Conservation (phyloP, 2,797 vertebrate genomes). For the Sarcophilus harrisii region DNA sequence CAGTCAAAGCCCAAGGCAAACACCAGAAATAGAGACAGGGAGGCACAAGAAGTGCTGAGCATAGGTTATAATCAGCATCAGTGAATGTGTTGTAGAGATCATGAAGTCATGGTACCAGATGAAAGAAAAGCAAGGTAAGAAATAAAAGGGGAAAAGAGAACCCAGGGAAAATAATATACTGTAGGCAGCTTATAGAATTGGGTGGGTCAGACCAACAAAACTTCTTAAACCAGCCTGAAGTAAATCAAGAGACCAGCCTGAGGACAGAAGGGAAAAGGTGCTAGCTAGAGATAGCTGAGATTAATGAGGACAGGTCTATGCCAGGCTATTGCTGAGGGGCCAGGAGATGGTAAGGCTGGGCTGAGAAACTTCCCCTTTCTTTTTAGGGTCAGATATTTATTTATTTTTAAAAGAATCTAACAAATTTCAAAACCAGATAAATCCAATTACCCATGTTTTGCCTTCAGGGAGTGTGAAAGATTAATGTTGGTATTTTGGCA, state of each 20-base stretch:
- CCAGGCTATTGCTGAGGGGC: not conserved
- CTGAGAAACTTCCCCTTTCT: not conserved
- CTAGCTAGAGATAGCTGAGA: conserved; percentile 44
- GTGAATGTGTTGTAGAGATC: not conserved
- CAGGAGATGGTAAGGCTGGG: not conserved
- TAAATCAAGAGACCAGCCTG: not conserved
- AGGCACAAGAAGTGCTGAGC: fast-evolving
- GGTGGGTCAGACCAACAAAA: not conserved
- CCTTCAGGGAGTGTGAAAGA: conserved; percentile 87
- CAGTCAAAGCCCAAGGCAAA: not conserved
- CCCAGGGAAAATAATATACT: not conserved
- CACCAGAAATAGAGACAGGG: fast-evolving
- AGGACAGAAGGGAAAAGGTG: conserved; percentile 39
- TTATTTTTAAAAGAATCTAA: conserved; percentile 80
- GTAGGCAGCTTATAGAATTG: not conserved
- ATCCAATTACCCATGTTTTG: conserved; percentile 90
- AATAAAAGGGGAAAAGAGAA: not conserved
- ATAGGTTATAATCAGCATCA: not conserved
- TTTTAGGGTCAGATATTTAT: conserved; percentile 71
- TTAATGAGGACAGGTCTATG: conserved; percentile 20
- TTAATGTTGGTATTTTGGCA: conserved; percentile 90
- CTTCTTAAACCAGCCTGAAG: conserved; percentile 60
- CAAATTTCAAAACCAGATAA: conserved; percentile 89
- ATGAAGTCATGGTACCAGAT: not conserved
- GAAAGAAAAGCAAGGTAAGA: not conserved